Evolutionary conservation across 2,888 invertebrate genomes (phyloP).

Genomic region (Eupsilia transversa): DNA sequence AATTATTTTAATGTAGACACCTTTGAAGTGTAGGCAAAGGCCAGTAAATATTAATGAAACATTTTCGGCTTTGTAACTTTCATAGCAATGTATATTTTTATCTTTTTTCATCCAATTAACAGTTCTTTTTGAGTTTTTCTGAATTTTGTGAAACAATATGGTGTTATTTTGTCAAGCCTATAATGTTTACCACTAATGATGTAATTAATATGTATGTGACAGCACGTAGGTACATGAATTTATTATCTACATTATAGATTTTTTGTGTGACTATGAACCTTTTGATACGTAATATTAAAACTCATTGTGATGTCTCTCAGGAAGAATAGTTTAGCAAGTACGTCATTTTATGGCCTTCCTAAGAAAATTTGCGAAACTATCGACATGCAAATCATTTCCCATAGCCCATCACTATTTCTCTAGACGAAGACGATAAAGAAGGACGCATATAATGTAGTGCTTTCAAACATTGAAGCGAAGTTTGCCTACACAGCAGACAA

Average conservation of each 20-base stretch:
- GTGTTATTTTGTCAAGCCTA: slow-evolving; percentile 31
- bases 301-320: too few relatives aligned
- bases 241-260: neutral
- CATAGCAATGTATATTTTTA: slow-evolving; percentile 45
- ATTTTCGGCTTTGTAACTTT: slow-evolving; percentile 63
- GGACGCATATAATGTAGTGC: slow-evolving; percentile 88
- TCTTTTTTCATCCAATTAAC: slow-evolving; percentile 56
- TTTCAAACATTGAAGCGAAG: slow-evolving; percentile 89
- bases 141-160: slow-evolving; percentile 26
- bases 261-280: neutral
- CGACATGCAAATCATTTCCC: slow-evolving; percentile 58
- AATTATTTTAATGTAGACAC: slow-evolving; percentile 72
- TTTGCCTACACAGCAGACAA: slow-evolving; percentile 88
- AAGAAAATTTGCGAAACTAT: slow-evolving; percentile 27
- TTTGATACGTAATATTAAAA: neutral
- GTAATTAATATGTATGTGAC: slow-evolving; percentile 14
- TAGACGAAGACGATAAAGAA: slow-evolving; percentile 83
- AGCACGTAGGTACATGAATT: neutral
- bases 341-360: neutral
- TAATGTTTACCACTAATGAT: slow-evolving; percentile 40
- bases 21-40: slow-evolving; percentile 72
- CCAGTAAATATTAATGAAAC: slow-evolving; percentile 72
- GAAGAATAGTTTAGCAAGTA: neutral
- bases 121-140: slow-evolving; percentile 57
- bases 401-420: slow-evolving; percentile 55